Base-by-base conservation (phyloP, 2,113 vertebrate species). In the human (Homo sapiens) region DNA sequence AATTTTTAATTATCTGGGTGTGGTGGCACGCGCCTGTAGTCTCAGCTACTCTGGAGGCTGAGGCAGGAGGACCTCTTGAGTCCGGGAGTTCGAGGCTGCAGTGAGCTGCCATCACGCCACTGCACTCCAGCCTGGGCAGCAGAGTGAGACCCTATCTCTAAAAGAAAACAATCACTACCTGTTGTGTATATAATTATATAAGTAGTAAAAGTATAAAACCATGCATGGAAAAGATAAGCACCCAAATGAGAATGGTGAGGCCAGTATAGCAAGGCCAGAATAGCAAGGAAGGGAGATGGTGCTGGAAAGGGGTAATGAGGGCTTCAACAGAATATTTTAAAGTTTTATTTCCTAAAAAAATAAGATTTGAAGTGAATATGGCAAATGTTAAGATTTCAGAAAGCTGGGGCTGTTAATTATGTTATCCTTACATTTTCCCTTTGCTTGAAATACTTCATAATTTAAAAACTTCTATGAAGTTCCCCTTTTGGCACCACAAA, bases 321-420 rank as follows among this genome's bases (percentile, higher is more conserved):
- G 50, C 30, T n/a, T 79, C 38, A 75, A 32, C 20, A 12, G 61
- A 85, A 30, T 76, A 17, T 68, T 89, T 75, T 68, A 7, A 87
- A 78, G 48, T 90, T 92, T 75, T 85, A 68, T 59, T 87, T 90
- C 7, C 86, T 76, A 20, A 95, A 95, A 75, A 76, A 48, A 72
- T 23, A 52, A 66, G 9, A 81, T 22, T 32, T 86, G 52, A 94
- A 76, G 80, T 20, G 75, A 81, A 90, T 50, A 57, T 43, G 50
- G 70, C 88, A 61, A 85, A 55, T 64, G 50, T 40, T 50, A 94
- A 81, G 16, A 52, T 81, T 32, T 76, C 30, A 91, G 59, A 91
- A 61, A 52, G 48, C 50, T 50, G 20, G 25, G 32, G 40, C n/a
- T 48, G 18, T 61, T 57, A 6, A 52, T 43, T 25, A 32, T 57